Base-by-base conservation (phyloP, 2,797 vertebrate genomes). In the Danio tinwini region DNA sequence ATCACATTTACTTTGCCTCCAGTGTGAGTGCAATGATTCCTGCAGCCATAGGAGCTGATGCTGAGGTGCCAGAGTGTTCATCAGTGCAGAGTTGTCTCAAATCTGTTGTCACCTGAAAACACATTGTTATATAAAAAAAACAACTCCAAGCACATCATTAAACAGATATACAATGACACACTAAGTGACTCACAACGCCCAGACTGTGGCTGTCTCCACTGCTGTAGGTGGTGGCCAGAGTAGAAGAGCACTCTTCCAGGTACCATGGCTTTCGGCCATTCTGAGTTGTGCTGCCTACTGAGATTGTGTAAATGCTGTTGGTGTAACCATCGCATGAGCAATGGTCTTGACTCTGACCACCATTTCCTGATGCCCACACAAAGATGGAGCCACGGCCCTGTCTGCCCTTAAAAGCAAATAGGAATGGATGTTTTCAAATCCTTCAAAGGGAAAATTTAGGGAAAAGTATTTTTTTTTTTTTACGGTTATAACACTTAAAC, bases 321-420 rank as follows among this genome's bases (percentile, higher is more conserved):
- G 95, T 94, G 88, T 99, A 98, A 84, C 97, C 97, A 0, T 98
- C 97, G 52, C 97, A 99, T 73, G 97, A 97, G 76, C 97, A 99
- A 88, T 98, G 96, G 90, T 99, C 97, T 77, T 95, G 93, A 85
- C 90, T 94, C 71, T 89, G 92, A 49, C 97, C 97, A 1, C 98
- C 98, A 73, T 96, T 97, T 81, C 98, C 97, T 2, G 98, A 96
- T 0, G 97, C 96, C 97, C 98, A 99, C 8, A 99, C 95, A 70
- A 96, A 99, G 76, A 99, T 90, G 6, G 97, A 99, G 74, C 98
- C 98, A 81, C 93, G 93, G 56, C 96, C 96, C 70, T 89, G 93
- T 81, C 97, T 93, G 13, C 98, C 95, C 95, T 96, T 89, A 79
- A 84, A 67, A 62, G 19, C 56, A 72, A 71, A 61, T 12, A 19